A percentile compares a stretch with the other conserved stretches of the same genome.
Conservation (phyloP, 2,113 vertebrate genomes). For the Gobiocypris rarus region DNA sequence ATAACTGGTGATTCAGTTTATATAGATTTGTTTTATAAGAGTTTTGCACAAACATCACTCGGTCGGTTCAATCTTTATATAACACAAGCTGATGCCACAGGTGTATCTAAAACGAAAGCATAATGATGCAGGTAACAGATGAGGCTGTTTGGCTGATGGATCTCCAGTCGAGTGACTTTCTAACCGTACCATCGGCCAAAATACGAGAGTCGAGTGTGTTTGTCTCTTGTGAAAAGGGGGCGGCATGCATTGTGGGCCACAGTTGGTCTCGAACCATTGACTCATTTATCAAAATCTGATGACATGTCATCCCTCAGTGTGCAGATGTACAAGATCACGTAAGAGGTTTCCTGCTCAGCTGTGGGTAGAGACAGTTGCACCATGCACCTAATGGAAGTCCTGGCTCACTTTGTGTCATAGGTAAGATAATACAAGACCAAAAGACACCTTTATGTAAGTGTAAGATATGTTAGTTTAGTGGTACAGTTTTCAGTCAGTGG, state of each 20-base stretch:
- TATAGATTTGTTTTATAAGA: background rate
- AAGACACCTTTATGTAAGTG: background rate
- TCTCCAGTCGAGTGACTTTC: constrained; percentile 36
- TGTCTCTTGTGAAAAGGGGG: constrained; percentile 32
- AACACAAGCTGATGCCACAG: constrained; percentile 14
- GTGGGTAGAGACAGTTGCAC: background rate
- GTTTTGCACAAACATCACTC: background rate
- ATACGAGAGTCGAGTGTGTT: constrained; percentile 45
- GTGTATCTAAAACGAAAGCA: constrained; percentile 39
- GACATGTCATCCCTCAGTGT: constrained; percentile 8
- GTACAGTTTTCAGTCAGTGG: background rate
- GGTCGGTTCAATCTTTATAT: background rate
- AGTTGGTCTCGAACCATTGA: constrained; percentile 45
- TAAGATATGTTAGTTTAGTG: background rate
- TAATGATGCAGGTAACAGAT: constrained; percentile 58
- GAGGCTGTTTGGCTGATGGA: constrained; percentile 48
- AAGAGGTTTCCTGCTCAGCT: constrained; percentile 49
- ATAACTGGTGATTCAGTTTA: constrained; percentile 14
- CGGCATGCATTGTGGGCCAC: constrained; percentile 43
- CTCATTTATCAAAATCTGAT: constrained; percentile 61
- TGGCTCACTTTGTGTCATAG: background rate
- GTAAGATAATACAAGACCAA: background rate
- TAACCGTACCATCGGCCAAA: constrained; percentile 33
- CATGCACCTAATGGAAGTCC: background rate
- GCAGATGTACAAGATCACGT: constrained; percentile 22